Evolutionary conservation across 2,113 vertebrate species (phyloP).

Genomic region (Myocastor coypus): DNA sequence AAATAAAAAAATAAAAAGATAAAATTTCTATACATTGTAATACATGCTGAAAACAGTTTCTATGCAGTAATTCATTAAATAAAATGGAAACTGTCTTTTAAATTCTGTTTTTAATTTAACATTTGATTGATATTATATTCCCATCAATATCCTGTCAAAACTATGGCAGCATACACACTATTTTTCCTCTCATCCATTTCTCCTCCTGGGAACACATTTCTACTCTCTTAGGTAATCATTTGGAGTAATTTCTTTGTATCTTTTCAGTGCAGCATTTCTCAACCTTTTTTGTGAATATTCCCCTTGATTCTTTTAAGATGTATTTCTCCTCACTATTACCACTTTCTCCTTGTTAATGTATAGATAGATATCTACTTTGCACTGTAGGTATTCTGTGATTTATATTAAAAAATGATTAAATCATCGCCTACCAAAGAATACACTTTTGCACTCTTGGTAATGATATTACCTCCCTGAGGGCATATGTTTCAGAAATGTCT

Average conservation of each 20-base stretch:
- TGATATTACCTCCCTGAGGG: not conserved
- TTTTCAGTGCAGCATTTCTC: not conserved
- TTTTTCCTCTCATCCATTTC: not conserved
- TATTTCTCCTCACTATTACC: not conserved
- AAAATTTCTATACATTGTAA: not conserved
- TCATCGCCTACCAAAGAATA: not conserved
- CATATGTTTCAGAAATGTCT: not conserved
- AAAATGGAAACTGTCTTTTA: not conserved
- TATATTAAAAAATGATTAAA: not conserved
- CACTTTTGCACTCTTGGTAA: not conserved
- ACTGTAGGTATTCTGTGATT: not conserved
- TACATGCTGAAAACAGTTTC: not conserved
- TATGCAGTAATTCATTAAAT: slow-evolving; percentile 43
- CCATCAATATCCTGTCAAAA: not conserved
- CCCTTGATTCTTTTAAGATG: not conserved
- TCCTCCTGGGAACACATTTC: not conserved
- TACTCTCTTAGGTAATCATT: not conserved
- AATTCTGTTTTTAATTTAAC: slow-evolving; percentile 35
- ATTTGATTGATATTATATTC: slow-evolving; percentile 19
- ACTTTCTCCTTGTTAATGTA: not conserved
- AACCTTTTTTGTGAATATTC: not conserved
- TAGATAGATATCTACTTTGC: not conserved
- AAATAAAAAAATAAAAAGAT: too few relatives aligned
- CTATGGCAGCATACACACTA: not conserved
- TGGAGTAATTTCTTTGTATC: not conserved